These are phyloP conservation scores for Callyntrura sp. DNA, from an alignment of 2,888 invertebrate species.

Conservation along the genomic window DNA sequence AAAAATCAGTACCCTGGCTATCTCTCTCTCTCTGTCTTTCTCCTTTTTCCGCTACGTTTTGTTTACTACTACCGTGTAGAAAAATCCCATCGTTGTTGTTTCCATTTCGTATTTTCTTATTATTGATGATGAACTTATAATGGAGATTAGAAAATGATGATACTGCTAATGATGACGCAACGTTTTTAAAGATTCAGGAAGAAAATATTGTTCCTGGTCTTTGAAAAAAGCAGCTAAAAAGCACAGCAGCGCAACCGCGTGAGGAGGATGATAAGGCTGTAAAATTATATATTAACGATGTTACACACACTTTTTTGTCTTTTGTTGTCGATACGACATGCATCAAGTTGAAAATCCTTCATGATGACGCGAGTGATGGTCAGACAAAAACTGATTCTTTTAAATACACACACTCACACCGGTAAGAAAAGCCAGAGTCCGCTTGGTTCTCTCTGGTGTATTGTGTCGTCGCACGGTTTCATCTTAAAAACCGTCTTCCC, in stretches of 20 bases:
- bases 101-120: conserved; percentile 20
- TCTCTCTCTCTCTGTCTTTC: too few species aligned
- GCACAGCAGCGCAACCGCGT: not conserved
- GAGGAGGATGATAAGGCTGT: not conserved
- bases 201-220: conserved; percentile 10
- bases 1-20: not conserved
- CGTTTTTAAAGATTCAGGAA: conserved; percentile 29
- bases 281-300: not conserved
- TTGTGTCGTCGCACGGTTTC: too few species aligned
- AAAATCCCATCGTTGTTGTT: not conserved
- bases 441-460: not conserved
- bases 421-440: not conserved
- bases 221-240: conserved; percentile 22
- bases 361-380: not conserved
- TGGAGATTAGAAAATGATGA: conserved; percentile 14
- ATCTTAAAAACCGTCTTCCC: not conserved
- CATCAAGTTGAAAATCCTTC: not conserved
- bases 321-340: not conserved
- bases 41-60: not conserved
- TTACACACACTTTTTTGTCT: conserved; percentile 19
- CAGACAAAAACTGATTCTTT: not conserved
- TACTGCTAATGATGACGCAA: conserved; percentile 6
- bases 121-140: conserved; percentile 55
- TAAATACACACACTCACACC: too few species aligned
- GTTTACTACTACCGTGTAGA: not conserved